Conservation (phyloP, 2,113 vertebrate genomes). For the Anguilla japonica region DNA sequence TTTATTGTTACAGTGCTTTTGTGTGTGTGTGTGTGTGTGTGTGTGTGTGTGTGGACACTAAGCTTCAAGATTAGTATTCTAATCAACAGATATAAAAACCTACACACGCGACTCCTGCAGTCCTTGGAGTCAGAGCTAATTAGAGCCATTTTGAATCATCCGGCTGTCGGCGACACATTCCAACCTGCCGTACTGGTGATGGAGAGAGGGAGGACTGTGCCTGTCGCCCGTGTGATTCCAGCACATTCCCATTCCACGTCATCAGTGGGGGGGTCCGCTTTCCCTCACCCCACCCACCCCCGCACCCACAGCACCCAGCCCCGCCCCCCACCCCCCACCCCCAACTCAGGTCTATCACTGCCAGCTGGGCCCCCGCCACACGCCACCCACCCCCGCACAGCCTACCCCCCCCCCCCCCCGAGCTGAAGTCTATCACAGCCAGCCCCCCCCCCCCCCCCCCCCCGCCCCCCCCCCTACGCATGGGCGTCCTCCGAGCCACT, state of each 20-base stretch:
- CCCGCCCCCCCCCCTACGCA: conserved; percentile 1
- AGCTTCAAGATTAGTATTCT: too few relatives aligned
- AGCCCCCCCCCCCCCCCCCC: background rate
- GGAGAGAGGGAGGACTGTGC: background rate
- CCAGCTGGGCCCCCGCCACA: background rate
- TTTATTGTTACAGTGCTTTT: too few relatives aligned
- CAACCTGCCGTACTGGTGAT: background rate
- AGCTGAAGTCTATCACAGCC: background rate
- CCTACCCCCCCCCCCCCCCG: background rate
- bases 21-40: too few relatives aligned
- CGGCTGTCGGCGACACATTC: background rate
- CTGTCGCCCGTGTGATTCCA: background rate
- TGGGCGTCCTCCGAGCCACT: conserved; percentile 27
- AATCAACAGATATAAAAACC: too few relatives aligned
- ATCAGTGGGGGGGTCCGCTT: background rate
- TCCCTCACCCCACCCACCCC: background rate
- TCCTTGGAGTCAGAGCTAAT: too few relatives aligned
- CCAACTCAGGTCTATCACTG: background rate
- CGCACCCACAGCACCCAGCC: too few relatives aligned
- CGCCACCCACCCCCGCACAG: background rate
- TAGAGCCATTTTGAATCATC: background rate
- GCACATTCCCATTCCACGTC: background rate
- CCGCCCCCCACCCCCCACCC: too few relatives aligned
- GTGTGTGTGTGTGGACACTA: too few relatives aligned
- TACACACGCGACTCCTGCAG: too few relatives aligned